A percentile compares a stretch with the other conserved stretches of the same genome.
Conservation (phyloP, 2,888 invertebrate species). For the Drosophila anceps region DNA sequence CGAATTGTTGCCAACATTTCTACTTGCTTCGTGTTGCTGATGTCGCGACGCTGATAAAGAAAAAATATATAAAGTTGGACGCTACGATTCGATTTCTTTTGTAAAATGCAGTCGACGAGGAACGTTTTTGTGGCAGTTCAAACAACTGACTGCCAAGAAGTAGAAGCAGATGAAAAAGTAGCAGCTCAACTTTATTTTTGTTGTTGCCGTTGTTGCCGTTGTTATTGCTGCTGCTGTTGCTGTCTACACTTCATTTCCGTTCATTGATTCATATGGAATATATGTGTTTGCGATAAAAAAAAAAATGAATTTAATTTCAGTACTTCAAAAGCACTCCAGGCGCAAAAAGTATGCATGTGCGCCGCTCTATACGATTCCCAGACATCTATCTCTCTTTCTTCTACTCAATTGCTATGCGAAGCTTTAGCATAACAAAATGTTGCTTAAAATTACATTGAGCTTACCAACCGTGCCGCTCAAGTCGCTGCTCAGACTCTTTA, state of each 20-base stretch:
- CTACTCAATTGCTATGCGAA: not conserved
- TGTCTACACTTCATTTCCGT: conserved; percentile 57
- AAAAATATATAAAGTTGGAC: conserved; percentile 30
- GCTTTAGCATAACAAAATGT: not conserved
- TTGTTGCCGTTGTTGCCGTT: too few species aligned
- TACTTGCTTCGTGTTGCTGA: conserved; percentile 43
- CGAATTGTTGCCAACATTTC: conserved; percentile 26
- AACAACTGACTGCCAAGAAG: conserved; percentile 26
- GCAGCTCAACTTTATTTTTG: conserved; percentile 17
- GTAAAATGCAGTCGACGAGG: conserved; percentile 37
- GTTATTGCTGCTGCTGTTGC: conserved; percentile 17
- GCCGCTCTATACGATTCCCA: not conserved
- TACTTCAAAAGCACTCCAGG: not conserved
- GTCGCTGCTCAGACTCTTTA: not conserved
- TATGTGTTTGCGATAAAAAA: conserved; percentile 27
- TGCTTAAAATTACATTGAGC: not conserved
- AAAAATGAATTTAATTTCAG: conserved; percentile 19
- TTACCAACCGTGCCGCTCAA: not conserved
- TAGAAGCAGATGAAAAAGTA: not conserved
- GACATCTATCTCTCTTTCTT: not conserved
- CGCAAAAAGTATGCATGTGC: not conserved
- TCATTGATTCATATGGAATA: conserved; percentile 45
- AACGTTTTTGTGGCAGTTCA: conserved; percentile 34
- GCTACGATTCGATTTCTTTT: conserved; percentile 50
- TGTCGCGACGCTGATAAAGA: conserved; percentile 63